phyloP scores from a whole-genome alignment of 1,140 invertebrate species.

The Antheraea mylitta region DNA sequence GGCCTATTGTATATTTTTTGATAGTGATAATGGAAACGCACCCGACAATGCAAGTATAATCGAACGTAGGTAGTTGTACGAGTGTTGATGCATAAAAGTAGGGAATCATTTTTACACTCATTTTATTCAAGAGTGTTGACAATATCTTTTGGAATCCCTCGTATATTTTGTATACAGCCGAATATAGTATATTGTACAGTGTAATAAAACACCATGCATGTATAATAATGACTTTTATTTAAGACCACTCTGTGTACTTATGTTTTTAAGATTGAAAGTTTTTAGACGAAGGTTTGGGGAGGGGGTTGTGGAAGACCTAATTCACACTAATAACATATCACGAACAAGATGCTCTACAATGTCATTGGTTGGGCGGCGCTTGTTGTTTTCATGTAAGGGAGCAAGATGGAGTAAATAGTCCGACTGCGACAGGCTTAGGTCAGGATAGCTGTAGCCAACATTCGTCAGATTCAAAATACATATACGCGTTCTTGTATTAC shows the following conservation, averaged over 20 bases:
- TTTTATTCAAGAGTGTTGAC: constrained; percentile 70
- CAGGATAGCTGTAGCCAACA: too few species aligned
- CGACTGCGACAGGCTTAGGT: too few species aligned
- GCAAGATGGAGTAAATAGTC: too few species aligned
- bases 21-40: constrained; percentile 21
- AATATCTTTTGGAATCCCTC: constrained; percentile 75
- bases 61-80: constrained; percentile 35
- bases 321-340: too few species aligned
- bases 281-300: too few species aligned
- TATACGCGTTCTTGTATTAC: too few species aligned
- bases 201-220: constrained; percentile 76
- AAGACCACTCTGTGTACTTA: background rate
- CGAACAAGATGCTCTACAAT: too few species aligned
- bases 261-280: too few species aligned
- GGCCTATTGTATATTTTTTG: constrained; percentile 28
- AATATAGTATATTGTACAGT: constrained; percentile 75
- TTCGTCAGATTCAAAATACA: too few species aligned
- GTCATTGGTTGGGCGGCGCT: too few species aligned
- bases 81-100: constrained; percentile 56
- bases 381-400: too few species aligned
- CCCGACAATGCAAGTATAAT: constrained; percentile 18
- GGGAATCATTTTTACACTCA: constrained; percentile 56
- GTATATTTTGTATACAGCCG: constrained; percentile 76
- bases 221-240: constrained; percentile 49
- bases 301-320: too few species aligned